These are phyloP conservation scores for Pseudachorutes palmiensis DNA, from an alignment of 1,140 invertebrate species.

Conservation along the genomic window DNA sequence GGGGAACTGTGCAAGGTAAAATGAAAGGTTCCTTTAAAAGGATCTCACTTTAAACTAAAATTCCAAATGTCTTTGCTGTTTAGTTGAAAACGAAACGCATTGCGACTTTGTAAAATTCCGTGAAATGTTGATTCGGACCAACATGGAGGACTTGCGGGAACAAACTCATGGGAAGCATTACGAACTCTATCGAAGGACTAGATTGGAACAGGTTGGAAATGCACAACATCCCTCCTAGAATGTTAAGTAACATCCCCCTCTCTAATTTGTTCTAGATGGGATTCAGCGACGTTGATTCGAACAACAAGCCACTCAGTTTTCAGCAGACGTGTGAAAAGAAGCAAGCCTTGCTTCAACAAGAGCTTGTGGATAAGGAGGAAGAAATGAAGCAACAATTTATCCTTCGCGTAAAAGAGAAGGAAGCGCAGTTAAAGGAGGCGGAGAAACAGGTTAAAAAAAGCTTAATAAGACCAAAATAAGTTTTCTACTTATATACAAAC, in stretches of 20 bases:
- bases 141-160: constrained; percentile 98
- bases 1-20: constrained; percentile 94
- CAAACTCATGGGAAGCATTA: constrained; percentile 93
- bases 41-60: neutral
- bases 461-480: too few species aligned
- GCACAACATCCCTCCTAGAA: too few species aligned
- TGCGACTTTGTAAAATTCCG: constrained; percentile 98
- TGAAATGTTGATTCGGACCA: constrained; percentile 96
- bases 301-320: constrained; percentile 86
- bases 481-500: too few species aligned
- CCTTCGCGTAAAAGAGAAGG: constrained; percentile 90
- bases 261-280: constrained; percentile 79
- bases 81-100: constrained; percentile 97
- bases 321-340: constrained; percentile 95
- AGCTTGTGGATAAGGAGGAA: constrained; percentile 92
- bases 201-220: constrained; percentile 66
- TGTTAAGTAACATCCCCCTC: too few species aligned
- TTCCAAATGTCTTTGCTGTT: constrained; percentile 43
- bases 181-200: constrained; percentile 90
- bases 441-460: constrained; percentile 84
- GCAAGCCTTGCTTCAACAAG: constrained; percentile 72
- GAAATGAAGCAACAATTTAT: constrained; percentile 98
- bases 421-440: constrained; percentile 89
- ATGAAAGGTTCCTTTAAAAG: neutral
- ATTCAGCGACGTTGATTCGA: constrained; percentile 84